Base-by-base conservation (phyloP, 2,797 vertebrate species). In the Trichosurus vulpecula region DNA sequence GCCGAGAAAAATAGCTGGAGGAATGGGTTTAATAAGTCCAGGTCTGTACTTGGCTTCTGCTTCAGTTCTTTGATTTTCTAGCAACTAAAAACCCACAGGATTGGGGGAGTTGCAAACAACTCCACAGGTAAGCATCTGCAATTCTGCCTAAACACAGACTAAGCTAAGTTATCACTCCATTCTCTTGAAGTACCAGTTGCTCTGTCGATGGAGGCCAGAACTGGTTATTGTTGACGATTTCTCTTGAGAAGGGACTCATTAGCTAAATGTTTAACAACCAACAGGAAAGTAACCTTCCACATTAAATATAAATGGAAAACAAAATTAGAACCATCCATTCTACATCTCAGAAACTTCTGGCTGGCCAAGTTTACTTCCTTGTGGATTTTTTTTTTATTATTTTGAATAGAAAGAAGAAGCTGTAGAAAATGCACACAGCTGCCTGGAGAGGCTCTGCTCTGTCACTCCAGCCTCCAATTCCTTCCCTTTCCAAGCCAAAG, bases 281-380 rank as follows among this genome's bases (percentile, higher is more conserved):
- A 94, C 95, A 94, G 96, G 89, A 97, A 95, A 94, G 92, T 57
- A 93, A 58, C 94, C 29, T 9, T 27, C 93, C 55, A 91, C 51
- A 95, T 52, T 97, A 97, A 97, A 97, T 91, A 96, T n/a, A 96
- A 91, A 96, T 93, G 94, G 25, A 96, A 95, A 98, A 93, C 35
- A 96, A 96, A 96, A 94, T 95, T 97, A 97, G 90, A 98, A n/a
- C 47, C 54, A 97, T 92, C 90, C 93, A 66, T 92, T 97, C 91
- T 92, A 90, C 92, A 98, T 91, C 93, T 92, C 94, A 91, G 90
- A 25, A 96, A 97, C 95, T 81, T 87, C 92, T 94, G 93, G 94
- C 55, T 97, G 57, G 61, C 81, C 54, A 94, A 58, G 0, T 29
- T 96, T 95, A 91, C 52, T 96, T 96, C 91, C 96, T 52, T 52